Conservation (phyloP, 1,140 invertebrate species). For the Pinna nobilis region DNA sequence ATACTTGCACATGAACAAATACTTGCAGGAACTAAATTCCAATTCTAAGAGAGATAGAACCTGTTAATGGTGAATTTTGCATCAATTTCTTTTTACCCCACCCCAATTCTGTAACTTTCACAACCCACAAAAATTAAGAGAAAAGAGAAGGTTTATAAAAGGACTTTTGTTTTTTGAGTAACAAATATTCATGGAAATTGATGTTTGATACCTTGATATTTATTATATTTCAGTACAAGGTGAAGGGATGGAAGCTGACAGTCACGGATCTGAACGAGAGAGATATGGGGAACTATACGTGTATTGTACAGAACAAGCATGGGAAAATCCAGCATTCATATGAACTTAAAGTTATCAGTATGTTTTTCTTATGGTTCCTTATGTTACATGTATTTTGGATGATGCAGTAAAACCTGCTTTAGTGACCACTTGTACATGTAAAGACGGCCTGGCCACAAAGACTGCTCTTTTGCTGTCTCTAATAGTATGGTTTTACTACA, state of each 20-base stretch:
- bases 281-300: conserved; percentile 91
- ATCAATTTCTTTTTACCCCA: too few species aligned
- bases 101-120: too few species aligned
- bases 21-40: too few species aligned
- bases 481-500: not conserved
- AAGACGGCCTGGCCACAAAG: not conserved
- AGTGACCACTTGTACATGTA: not conserved
- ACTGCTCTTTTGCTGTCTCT: not conserved
- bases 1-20: too few species aligned
- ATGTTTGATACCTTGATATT: not conserved
- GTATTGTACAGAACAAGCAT: conserved; percentile 85
- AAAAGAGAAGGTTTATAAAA: too few species aligned
- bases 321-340: conserved; percentile 87
- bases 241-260: conserved; percentile 39
- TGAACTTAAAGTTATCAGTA: conserved; percentile 84
- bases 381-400: not conserved
- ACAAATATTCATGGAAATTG: too few species aligned
- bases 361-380: conserved; percentile 56
- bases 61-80: too few species aligned
- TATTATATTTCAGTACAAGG: conserved; percentile 44
- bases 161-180: too few species aligned
- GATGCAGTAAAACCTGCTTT: not conserved
- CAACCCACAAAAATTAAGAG: too few species aligned
- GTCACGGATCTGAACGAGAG: conserved; percentile 53
- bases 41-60: too few species aligned